These are phyloP conservation scores for Cryptomyrus ogoouensis DNA, from an alignment of 2,113 vertebrate species.

Conservation along the genomic window DNA sequence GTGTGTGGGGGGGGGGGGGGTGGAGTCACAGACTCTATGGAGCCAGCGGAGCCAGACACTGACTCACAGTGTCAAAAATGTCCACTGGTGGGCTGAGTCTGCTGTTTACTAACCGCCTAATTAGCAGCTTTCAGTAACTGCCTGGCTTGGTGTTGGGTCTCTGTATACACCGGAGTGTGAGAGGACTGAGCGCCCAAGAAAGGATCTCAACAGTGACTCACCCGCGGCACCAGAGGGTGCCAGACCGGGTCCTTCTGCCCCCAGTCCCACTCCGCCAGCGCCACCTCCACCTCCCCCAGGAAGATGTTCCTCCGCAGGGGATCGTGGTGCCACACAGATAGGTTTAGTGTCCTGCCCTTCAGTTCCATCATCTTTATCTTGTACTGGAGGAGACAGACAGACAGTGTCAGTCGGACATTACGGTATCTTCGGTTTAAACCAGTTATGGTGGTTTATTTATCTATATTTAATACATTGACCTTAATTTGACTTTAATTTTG, in stretches of 20 bases:
- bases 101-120: neutral
- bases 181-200: neutral
- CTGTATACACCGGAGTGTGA: neutral
- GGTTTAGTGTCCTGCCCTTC: constrained; percentile 73
- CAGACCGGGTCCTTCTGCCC: constrained; percentile 64
- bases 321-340: constrained; percentile 91
- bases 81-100: neutral
- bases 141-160: neutral
- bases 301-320: constrained; percentile 82
- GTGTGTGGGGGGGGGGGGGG: neutral
- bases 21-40: neutral
- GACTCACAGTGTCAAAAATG: neutral
- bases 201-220: constrained; percentile 45
- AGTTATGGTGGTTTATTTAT: neutral
- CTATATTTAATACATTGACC: neutral
- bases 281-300: constrained; percentile 83
- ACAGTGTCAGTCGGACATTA: neutral
- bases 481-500: neutral
- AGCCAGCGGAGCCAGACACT: neutral
- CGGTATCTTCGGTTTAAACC: neutral
- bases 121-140: neutral
- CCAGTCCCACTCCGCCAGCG: constrained; percentile 82
- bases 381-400: constrained; percentile 60
- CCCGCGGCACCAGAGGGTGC: constrained; percentile 79
- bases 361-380: constrained; percentile 73